Evolutionary conservation across 2,797 vertebrate genomes (phyloP).

Genomic region (Vespertilio murinus): DNA sequence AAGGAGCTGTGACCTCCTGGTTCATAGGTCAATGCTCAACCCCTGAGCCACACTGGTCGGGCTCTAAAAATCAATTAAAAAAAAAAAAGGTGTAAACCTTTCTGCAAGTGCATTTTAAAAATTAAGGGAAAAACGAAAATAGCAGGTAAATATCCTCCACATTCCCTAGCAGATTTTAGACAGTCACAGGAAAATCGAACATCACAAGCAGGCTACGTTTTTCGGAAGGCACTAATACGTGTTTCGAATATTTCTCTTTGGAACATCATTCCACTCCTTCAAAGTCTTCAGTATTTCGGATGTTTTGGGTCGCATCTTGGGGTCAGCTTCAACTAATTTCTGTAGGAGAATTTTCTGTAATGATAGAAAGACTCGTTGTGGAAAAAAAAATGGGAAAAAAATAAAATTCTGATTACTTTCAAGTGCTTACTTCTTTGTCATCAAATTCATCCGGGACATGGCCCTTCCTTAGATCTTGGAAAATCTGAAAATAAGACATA

Average conservation of each 20-base stretch:
- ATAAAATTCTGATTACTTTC: conserved; percentile 39
- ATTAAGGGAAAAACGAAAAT: not conserved
- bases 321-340: conserved; percentile 71
- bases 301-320: conserved; percentile 53
- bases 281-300: conserved; percentile 53
- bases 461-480: accelerated
- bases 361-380: conserved; percentile 55
- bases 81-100: not conserved
- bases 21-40: too few species aligned
- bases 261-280: not conserved
- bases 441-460: not conserved
- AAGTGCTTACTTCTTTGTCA: conserved; percentile 65
- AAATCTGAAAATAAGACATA: conserved; percentile 77
- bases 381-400: not conserved
- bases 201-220: not conserved
- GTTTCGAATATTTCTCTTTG: not conserved
- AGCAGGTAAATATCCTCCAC: not conserved
- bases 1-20: too few species aligned
- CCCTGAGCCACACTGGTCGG: too few species aligned
- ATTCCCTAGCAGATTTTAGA: not conserved
- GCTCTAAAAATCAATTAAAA: not conserved
- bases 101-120: not conserved
- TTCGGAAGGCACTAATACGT: conserved; percentile 43
- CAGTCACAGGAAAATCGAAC: not conserved
- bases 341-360: conserved; percentile 78